Evolutionary conservation across 2,797 vertebrate genomes (phyloP), one percentile per base, ranked within the genome.

Genomic region (Acanthornis magna): DNA sequence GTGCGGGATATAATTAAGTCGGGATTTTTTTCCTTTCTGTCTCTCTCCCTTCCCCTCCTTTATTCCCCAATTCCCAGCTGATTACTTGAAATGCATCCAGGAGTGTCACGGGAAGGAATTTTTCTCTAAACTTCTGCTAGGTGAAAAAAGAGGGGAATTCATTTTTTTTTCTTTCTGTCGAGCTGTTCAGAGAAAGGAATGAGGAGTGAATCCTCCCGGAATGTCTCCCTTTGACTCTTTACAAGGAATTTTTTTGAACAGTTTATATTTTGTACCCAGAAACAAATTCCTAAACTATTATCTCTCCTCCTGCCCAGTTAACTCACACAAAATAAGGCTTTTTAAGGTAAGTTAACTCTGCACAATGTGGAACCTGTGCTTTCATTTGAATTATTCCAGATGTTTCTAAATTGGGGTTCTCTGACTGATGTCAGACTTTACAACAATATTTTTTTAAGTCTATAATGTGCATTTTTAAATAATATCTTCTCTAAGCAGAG

Each of bases 131-230:
- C 13, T 36, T 54, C n/a, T n/a, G 22, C 36, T 14, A 53, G 16
- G 20, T 38, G 16, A 10, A 23, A 21, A 21, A 8, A 1, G 2
- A 10, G 7, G 6, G 9, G 2, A 29, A 66, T 32, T 29, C 7
- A 40, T 36, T 16, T 21, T 26, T 2, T 23, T 7, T 42, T 2
- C 27, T 88, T 38, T 53, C 16, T 38, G 40, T 19, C 27, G 12
- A 62, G 25, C 40, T 20, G 3, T 43, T 76, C 36, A 21, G 48
- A 70, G 60, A 45, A 67, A 63, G 25, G 57, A 76, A 70, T 25
- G 23, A 34, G 70, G 22, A 73, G 58, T 18, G 48, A 92, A 86
- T 54, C 42, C 50, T 10, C 27, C 47, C 1, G 16, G 48, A 16
- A 38, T 27, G 4, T 23, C 11, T 27, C 20, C 11, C 30, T 62